Conservation (phyloP, 2,113 vertebrate genomes). For the Felis chaus region DNA sequence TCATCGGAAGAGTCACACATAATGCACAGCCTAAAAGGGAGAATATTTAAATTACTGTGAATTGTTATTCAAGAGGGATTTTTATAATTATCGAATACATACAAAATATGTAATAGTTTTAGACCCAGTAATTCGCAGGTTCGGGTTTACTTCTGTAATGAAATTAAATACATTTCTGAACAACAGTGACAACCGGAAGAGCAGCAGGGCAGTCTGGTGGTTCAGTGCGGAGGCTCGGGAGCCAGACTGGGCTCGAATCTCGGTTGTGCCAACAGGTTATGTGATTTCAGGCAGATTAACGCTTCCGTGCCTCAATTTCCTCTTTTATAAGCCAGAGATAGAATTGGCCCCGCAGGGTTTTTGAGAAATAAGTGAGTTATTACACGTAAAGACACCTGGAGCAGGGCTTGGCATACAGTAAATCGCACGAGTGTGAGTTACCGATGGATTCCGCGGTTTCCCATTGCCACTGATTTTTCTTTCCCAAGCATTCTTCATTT, state of each 20-base stretch:
- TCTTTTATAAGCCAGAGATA: background rate
- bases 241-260: background rate
- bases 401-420: background rate
- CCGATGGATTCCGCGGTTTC: background rate
- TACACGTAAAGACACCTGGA: background rate
- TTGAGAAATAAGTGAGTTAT: background rate
- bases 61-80: background rate
- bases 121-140: background rate
- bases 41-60: constrained; percentile 39
- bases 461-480: background rate
- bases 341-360: background rate
- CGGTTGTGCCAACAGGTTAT: background rate
- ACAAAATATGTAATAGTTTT: background rate
- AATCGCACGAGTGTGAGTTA: background rate
- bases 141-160: background rate
- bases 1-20: constrained; percentile 96
- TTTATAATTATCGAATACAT: background rate
- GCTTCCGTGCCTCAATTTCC: background rate
- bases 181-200: background rate
- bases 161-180: background rate
- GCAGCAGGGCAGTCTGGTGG: background rate
- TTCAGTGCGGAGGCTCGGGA: background rate
- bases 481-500: background rate
- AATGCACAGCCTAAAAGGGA: constrained; percentile 92
- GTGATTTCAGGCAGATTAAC: background rate